These are phyloP conservation scores for Laticauda colubrina DNA, from an alignment of 2,113 vertebrate species.

Conservation along the genomic window DNA sequence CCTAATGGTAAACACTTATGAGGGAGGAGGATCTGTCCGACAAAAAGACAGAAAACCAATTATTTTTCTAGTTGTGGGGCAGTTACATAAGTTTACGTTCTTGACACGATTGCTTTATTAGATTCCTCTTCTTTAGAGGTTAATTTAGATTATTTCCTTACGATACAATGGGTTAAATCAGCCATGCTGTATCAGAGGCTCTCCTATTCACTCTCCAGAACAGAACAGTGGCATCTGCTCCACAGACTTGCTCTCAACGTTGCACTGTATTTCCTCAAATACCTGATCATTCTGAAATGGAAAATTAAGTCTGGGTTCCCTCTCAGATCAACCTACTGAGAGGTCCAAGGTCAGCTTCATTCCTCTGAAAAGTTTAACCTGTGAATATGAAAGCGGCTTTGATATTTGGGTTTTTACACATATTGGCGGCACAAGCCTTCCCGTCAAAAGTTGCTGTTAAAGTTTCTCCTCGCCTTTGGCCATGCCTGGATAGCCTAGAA, in stretches of 20 bases:
- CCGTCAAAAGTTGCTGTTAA: neutral
- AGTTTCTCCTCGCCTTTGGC: neutral
- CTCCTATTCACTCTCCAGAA: neutral
- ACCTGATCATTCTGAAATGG: neutral
- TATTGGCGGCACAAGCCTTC: neutral
- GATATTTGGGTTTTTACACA: neutral
- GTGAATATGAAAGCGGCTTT: neutral
- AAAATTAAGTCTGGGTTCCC: neutral
- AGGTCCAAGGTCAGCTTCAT: neutral
- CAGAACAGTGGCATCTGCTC: too few species aligned
- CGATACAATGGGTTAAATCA: neutral
- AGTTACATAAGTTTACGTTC: neutral
- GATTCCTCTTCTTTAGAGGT: neutral
- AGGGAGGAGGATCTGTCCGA: neutral
- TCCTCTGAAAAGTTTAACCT: slow-evolving; percentile 4
- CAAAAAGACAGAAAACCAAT: neutral
- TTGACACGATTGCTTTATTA: too few species aligned
- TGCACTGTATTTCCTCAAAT: neutral
- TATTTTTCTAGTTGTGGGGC: neutral
- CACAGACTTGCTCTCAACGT: neutral
- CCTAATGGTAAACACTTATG: neutral
- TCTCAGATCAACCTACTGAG: neutral
- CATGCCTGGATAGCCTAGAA: neutral
- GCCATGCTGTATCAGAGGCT: neutral
- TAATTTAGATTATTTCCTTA: neutral